A percentile compares a stretch with the other conserved stretches of the same genome.
Conservation (phyloP, 2,888 invertebrate genomes). For the Epinotia demarniana region DNA sequence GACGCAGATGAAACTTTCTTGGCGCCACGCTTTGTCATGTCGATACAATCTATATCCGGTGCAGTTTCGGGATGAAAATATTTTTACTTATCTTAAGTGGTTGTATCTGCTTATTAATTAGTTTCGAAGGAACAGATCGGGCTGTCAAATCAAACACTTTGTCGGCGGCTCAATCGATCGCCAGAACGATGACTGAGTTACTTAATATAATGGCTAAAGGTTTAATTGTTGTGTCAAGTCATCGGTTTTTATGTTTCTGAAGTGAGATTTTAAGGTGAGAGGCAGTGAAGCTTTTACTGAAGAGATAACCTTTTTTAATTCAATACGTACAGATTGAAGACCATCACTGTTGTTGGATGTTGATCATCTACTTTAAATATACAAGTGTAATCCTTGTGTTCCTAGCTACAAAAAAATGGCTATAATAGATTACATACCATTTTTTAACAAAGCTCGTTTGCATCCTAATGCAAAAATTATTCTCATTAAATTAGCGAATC, state of each 20-base stretch:
- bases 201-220: constrained; percentile 47
- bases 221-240: constrained; percentile 50
- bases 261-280: constrained; percentile 36
- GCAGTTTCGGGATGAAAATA: constrained; percentile 84
- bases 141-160: constrained; percentile 83
- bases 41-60: constrained; percentile 83
- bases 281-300: constrained; percentile 17
- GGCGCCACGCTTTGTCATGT: constrained; percentile 84
- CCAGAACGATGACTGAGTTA: constrained; percentile 59
- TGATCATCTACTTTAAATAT: not conserved
- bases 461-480: not conserved
- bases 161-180: constrained; percentile 78
- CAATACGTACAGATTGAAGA: not conserved
- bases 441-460: not conserved
- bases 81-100: constrained; percentile 85
- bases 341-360: not conserved
- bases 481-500: constrained; percentile 14
- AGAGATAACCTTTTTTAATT: constrained; percentile 1
- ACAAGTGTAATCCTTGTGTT: too few species aligned
- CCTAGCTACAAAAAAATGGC: too few species aligned
- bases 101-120: constrained; percentile 85
- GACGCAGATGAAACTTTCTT: constrained; percentile 55
- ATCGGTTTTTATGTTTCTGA: constrained; percentile 50
- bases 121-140: constrained; percentile 75
- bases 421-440: too few species aligned